Evolutionary conservation across 1,140 invertebrate genomes (phyloP).

Genomic region (Drosophila tsacasi): DNA sequence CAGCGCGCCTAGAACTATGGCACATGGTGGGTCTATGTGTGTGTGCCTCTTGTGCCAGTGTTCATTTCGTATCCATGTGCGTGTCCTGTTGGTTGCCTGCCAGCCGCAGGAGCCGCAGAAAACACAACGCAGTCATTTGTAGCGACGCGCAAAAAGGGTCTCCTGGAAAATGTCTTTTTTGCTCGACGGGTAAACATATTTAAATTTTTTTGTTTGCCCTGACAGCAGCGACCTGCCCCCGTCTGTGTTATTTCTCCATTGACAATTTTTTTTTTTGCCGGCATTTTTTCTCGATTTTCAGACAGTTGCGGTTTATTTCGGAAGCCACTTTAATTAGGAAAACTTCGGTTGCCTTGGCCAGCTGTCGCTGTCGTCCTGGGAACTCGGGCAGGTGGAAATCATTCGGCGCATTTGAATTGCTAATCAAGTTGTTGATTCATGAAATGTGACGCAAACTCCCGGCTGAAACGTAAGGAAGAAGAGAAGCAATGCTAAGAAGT

Average conservation of each 20-base stretch:
- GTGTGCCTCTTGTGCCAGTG: background rate
- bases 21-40: slow-evolving; percentile 38
- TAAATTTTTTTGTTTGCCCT: slow-evolving; percentile 41
- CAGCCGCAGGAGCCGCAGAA: slow-evolving; percentile 37
- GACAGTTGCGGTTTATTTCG: slow-evolving; percentile 60
- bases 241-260: slow-evolving; percentile 39
- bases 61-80: slow-evolving; percentile 13
- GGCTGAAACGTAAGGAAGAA: slow-evolving; percentile 15
- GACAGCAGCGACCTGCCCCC: slow-evolving; percentile 20
- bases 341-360: slow-evolving; percentile 42
- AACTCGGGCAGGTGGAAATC: slow-evolving; percentile 58
- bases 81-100: slow-evolving; percentile 40
- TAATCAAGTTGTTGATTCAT: slow-evolving; percentile 74
- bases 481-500: slow-evolving; percentile 60
- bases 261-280: slow-evolving; percentile 46
- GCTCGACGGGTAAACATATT: slow-evolving; percentile 51
- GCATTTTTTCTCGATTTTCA: slow-evolving; percentile 31
- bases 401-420: slow-evolving; percentile 69
- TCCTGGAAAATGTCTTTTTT: slow-evolving; percentile 44
- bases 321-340: slow-evolving; percentile 73
- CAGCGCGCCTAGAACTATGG: slow-evolving; percentile 72
- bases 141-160: slow-evolving; percentile 24
- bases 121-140: slow-evolving; percentile 39
- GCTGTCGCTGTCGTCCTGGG: slow-evolving; percentile 67
- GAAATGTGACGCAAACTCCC: slow-evolving; percentile 51